Evolutionary conservation across 2,113 vertebrate species (phyloP).

Genomic region (Pygoscelis adeliae): DNA sequence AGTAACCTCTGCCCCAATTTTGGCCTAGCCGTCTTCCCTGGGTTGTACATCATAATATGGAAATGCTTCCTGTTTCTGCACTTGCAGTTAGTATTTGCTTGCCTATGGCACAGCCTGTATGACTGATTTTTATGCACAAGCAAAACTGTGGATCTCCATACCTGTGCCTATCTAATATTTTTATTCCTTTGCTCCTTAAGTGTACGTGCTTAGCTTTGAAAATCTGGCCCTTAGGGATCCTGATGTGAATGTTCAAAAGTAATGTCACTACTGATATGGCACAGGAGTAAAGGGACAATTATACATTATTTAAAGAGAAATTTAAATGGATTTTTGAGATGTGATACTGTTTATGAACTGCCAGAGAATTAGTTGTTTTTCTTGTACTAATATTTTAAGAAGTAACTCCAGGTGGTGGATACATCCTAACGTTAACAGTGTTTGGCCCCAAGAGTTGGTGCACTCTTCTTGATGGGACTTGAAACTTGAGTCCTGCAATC

Average conservation of each 20-base stretch:
- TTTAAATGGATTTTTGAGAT: background rate
- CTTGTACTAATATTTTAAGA: background rate
- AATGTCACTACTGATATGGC: background rate
- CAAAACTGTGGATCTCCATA: background rate
- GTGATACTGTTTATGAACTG: background rate
- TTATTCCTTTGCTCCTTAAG: background rate
- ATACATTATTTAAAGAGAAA: background rate
- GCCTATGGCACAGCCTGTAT: background rate
- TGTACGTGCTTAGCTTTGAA: background rate
- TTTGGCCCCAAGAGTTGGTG: background rate
- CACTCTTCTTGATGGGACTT: background rate
- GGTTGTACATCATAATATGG: background rate
- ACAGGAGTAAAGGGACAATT: background rate
- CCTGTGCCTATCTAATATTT: background rate
- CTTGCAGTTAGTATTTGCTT: background rate
- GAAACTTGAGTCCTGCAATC: background rate
- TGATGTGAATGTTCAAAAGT: background rate
- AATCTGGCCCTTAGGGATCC: background rate
- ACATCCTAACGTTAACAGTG: background rate
- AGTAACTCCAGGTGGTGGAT: background rate
- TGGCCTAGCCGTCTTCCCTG: background rate
- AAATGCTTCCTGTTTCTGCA: background rate
- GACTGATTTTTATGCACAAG: background rate
- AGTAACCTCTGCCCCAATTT: background rate
- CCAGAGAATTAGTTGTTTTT: background rate